Conservation (phyloP, 1,140 invertebrate genomes). For the Sinella curviseta region DNA sequence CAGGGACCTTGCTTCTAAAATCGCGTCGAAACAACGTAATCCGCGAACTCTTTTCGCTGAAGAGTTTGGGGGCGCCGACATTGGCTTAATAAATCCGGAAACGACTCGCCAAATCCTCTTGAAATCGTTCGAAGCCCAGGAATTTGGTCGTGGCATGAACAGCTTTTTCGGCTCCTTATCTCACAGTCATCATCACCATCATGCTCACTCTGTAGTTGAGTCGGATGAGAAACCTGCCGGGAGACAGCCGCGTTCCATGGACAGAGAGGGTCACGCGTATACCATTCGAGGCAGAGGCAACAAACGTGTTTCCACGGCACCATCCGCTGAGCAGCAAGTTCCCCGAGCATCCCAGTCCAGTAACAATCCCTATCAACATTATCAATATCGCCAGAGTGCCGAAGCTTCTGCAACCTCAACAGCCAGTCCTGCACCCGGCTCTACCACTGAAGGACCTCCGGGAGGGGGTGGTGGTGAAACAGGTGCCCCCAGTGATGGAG, state of each 20-base stretch:
- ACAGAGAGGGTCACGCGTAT: conserved; percentile 1
- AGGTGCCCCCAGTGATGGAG: conserved; percentile 20
- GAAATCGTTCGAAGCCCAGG: conserved; percentile 31
- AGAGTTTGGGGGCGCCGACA: neutral
- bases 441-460: neutral
- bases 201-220: neutral
- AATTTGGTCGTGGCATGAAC: conserved; percentile 3
- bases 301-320: neutral
- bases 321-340: neutral
- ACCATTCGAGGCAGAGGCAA: neutral
- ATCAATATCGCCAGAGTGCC: neutral
- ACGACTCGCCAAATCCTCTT: conserved; percentile 44
- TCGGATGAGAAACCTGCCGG: neutral
- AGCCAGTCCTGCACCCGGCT: neutral
- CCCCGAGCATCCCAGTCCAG: neutral
- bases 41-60: conserved; percentile 20
- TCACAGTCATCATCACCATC: conserved; percentile 16
- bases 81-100: conserved; percentile 36
- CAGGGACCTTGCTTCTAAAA: conserved; percentile 37
- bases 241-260: neutral
- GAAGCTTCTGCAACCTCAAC: neutral
- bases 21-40: conserved; percentile 33
- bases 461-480: neutral
- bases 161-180: conserved; percentile 15
- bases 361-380: neutral